Conservation (phyloP, 2,113 vertebrate species). For the Seriola quinqueradiata region DNA sequence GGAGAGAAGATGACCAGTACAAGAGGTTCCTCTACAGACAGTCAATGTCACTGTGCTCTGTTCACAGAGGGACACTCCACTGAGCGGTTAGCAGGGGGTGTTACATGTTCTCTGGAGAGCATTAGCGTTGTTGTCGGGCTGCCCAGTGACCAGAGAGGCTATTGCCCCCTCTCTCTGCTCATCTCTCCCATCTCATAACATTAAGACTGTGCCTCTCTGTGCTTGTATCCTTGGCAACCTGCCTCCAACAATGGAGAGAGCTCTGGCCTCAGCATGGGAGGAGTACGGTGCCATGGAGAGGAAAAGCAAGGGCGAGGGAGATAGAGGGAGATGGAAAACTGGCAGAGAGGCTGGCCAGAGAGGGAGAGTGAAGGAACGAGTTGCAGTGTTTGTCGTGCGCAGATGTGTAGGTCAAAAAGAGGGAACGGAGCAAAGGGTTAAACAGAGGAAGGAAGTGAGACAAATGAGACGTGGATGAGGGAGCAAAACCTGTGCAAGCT, state of each 20-base stretch:
- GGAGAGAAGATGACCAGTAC: constrained; percentile 43
- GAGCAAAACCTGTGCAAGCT: constrained; percentile 51
- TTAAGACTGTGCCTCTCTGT: constrained; percentile 78
- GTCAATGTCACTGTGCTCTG: constrained; percentile 56
- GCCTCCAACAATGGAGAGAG: constrained; percentile 80
- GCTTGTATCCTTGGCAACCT: constrained; percentile 86
- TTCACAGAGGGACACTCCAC: constrained; percentile 55
- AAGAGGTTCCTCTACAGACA: constrained; percentile 57
- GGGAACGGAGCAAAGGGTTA: constrained; percentile 32
- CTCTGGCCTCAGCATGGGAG: constrained; percentile 79
- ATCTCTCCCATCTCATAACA: constrained; percentile 79
- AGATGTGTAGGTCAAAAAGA: constrained; percentile 28
- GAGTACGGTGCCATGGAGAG: constrained; percentile 72
- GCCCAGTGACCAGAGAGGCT: constrained; percentile 67
- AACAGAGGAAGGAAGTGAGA: constrained; percentile 46
- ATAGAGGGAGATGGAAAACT: constrained; percentile 68
- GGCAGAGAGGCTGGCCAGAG: constrained; percentile 47
- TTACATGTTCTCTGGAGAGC: constrained; percentile 51
- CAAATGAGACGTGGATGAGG: constrained; percentile 45
- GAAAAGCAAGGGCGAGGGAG: constrained; percentile 62
- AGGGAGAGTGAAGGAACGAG: constrained; percentile 50
- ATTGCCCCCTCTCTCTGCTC: constrained; percentile 65
- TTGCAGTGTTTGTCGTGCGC: constrained; percentile 27
- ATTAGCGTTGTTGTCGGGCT: constrained; percentile 54
- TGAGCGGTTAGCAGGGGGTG: constrained; percentile 33